A percentile compares a stretch with the other conserved stretches of the same genome.
Conservation (phyloP, 2,888 invertebrate genomes). For the Tryphoninae sp. region DNA sequence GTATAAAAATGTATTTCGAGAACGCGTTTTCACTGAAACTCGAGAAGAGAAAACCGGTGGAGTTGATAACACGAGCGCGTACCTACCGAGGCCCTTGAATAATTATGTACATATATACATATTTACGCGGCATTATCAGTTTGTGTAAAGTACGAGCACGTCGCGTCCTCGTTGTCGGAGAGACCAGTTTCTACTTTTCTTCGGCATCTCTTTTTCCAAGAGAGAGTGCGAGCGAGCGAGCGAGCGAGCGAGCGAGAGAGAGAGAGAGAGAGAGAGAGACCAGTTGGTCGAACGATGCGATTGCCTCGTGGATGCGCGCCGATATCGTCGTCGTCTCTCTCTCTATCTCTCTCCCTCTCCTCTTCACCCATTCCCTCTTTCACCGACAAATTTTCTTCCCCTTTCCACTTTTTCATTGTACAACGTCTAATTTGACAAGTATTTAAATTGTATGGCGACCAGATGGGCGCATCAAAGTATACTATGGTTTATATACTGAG, state of each 20-base stretch:
- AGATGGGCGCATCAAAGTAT: slow-evolving; percentile 18
- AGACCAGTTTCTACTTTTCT: background rate
- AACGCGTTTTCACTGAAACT: background rate
- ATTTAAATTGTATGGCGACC: background rate
- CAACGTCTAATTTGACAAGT: background rate
- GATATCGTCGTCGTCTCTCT: too few species aligned
- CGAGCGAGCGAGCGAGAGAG: too few species aligned
- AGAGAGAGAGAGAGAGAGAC: too few species aligned
- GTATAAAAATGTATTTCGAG: background rate
- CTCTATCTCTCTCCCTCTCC: too few species aligned
- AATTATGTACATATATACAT: slow-evolving; percentile 17
- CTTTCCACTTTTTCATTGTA: background rate
- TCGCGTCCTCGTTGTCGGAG: slow-evolving; percentile 5
- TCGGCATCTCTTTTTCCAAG: too few species aligned
- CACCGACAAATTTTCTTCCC: background rate
- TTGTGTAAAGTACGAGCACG: slow-evolving; percentile 19
- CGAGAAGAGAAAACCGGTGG: background rate
- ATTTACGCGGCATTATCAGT: slow-evolving; percentile 12
- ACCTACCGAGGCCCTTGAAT: slow-evolving; percentile 4
- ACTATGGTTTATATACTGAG: background rate
- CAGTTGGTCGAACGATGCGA: too few species aligned
- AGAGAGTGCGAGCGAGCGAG: too few species aligned
- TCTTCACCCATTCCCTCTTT: too few species aligned
- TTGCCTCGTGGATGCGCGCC: too few species aligned
- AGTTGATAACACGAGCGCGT: slow-evolving; percentile 28